Conservation (phyloP, 2,888 invertebrate species). For the Nephrotoma flavescens region DNA sequence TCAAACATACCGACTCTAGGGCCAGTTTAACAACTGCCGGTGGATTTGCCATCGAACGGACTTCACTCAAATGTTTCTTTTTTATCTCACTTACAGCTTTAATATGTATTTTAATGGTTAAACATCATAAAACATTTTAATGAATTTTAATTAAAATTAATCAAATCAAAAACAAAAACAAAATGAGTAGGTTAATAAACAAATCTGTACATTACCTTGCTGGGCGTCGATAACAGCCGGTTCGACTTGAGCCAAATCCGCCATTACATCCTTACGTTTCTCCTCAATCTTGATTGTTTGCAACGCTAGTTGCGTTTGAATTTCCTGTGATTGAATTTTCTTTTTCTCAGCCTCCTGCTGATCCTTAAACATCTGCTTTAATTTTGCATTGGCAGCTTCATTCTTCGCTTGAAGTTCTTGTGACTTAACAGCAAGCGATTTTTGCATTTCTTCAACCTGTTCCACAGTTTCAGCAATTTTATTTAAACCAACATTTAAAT, state of each 20-base stretch:
- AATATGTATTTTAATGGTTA: slow-evolving; percentile 11
- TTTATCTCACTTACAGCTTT: slow-evolving; percentile 88
- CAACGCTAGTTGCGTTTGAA: slow-evolving; percentile 69
- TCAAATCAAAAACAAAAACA: slow-evolving; percentile 8
- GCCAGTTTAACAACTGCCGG: slow-evolving; percentile 86
- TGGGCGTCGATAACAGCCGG: slow-evolving; percentile 99
- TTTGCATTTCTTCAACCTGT: slow-evolving; percentile 99
- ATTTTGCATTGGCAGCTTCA: slow-evolving; percentile 96
- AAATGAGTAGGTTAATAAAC: slow-evolving; percentile 1
- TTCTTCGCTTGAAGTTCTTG: slow-evolving; percentile 93
- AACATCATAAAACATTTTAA: slow-evolving; percentile 5
- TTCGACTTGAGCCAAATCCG: slow-evolving; percentile 92
- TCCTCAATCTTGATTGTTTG: slow-evolving; percentile 88
- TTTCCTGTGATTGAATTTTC: slow-evolving; percentile 94
- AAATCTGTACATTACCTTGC: slow-evolving; percentile 48
- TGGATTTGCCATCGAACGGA: slow-evolving; percentile 88
- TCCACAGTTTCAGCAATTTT: slow-evolving; percentile 99
- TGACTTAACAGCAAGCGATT: slow-evolving; percentile 92
- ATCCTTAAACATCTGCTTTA: slow-evolving; percentile 98
- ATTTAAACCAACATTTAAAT: slow-evolving; percentile 94
- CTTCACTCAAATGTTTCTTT: slow-evolving; percentile 90
- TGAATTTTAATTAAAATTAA: slow-evolving; percentile 8
- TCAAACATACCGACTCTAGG: slow-evolving; percentile 84
- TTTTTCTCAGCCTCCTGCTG: slow-evolving; percentile 99
- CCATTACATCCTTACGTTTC: slow-evolving; percentile 89